Evolutionary conservation across 2,888 invertebrate species (phyloP).

Genomic region (Amiota communis): DNA sequence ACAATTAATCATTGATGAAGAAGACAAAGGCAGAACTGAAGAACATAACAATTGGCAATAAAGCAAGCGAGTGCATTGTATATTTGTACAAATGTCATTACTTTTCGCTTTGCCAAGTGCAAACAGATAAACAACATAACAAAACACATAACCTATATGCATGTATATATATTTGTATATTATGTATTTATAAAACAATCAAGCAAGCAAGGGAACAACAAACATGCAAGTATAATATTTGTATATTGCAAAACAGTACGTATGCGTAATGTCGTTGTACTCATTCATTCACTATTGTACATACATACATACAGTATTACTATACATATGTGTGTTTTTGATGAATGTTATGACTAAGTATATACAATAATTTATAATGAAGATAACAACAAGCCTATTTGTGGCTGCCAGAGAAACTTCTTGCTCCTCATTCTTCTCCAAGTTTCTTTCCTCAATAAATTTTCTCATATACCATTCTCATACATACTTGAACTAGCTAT

Average conservation of each 20-base stretch:
- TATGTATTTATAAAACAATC: background rate
- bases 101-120: slow-evolving; percentile 33
- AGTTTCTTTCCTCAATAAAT: background rate
- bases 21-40: slow-evolving; percentile 33
- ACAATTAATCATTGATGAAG: slow-evolving; percentile 66
- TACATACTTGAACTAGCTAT: background rate
- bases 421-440: background rate
- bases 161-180: too few relatives aligned
- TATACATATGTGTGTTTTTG: background rate
- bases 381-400: slow-evolving; percentile 23
- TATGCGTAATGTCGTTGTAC: slow-evolving; percentile 3
- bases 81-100: slow-evolving; percentile 53
- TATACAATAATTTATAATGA: slow-evolving; percentile 23
- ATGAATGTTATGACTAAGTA: background rate
- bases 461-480: background rate
- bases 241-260: slow-evolving; percentile 1
- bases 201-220: background rate
- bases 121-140: slow-evolving; percentile 7
- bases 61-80: slow-evolving; percentile 34
- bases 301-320: background rate
- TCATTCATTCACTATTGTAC: background rate
- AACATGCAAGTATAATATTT: slow-evolving; percentile 8
- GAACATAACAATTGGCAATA: background rate
- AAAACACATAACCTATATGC: background rate
- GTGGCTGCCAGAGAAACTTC: background rate